A percentile compares a stretch with the other conserved stretches of the same genome.
Conservation (phyloP, 2,888 invertebrate species). For the Amiota minor region DNA sequence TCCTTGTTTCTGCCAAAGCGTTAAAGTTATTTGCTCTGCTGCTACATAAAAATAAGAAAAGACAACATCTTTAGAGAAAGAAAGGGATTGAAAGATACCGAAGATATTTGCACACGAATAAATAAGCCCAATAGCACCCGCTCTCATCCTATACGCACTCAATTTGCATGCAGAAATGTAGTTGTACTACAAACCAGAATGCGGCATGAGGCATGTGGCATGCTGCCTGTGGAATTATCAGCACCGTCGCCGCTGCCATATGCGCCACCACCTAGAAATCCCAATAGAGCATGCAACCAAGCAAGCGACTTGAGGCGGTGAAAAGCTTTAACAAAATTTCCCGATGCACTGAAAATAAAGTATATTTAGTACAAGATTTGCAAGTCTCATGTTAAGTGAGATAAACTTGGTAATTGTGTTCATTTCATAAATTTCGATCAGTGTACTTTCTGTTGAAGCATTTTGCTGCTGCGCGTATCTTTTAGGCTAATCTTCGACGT, state of each 20-base stretch:
- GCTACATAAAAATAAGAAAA: slow-evolving; percentile 36
- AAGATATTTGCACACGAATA: slow-evolving; percentile 42
- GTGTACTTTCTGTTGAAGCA: not conserved
- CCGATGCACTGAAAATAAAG: not conserved
- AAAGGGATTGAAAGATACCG: slow-evolving; percentile 32
- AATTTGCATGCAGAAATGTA: too few relatives aligned
- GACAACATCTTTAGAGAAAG: slow-evolving; percentile 48
- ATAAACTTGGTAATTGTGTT: not conserved
- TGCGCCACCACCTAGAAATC: slow-evolving; percentile 42
- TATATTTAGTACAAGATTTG: not conserved
- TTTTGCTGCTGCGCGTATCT: slow-evolving; percentile 48
- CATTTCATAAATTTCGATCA: slow-evolving; percentile 1
- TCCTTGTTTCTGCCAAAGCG: slow-evolving; percentile 30
- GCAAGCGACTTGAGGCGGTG: not conserved
- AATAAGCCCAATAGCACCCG: too few relatives aligned
- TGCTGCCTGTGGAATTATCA: slow-evolving; percentile 42
- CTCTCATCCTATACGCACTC: too few relatives aligned
- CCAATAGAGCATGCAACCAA: slow-evolving; percentile 60
- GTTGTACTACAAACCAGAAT: too few relatives aligned
- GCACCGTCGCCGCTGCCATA: slow-evolving; percentile 25
- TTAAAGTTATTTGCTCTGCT: not conserved
- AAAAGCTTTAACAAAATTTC: slow-evolving; percentile 1
- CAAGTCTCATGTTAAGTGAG: not conserved
- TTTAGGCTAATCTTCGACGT: slow-evolving; percentile 55
- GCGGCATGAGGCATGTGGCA: slow-evolving; percentile 8